Conservation (phyloP, 37 sponge, comb jelly and placozoan species). For the Geodia barretti region DNA sequence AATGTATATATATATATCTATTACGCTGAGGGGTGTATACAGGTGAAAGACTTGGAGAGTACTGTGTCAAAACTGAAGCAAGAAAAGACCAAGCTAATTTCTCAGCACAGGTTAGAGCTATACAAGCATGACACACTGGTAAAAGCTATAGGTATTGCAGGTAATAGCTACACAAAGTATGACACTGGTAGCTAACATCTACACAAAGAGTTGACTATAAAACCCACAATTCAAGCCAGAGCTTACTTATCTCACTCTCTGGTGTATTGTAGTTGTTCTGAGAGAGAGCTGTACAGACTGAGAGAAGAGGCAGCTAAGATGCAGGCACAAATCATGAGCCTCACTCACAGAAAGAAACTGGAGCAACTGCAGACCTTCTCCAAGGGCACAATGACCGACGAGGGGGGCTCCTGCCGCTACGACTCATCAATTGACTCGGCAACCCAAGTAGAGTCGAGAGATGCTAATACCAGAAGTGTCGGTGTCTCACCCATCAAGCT, state of each 20-base stretch:
- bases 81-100: neutral
- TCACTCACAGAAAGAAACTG: slow-evolving; percentile 1
- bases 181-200: too few relatives aligned
- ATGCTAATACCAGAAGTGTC: neutral
- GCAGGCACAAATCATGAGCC: neutral
- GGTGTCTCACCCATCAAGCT: neutral
- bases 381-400: slow-evolving; percentile 25
- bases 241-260: too few relatives aligned
- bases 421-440: neutral
- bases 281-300: neutral
- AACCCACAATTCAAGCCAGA: too few relatives aligned
- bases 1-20: too few relatives aligned
- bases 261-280: neutral
- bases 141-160: too few relatives aligned
- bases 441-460: neutral
- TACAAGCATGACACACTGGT: too few relatives aligned
- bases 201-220: too few relatives aligned
- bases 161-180: too few relatives aligned
- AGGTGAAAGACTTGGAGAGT: slow-evolving; percentile 4
- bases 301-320: slow-evolving; percentile 3
- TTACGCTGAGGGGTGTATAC: too few relatives aligned
- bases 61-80: neutral
- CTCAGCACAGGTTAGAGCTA: slow-evolving; percentile 29
- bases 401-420: neutral
- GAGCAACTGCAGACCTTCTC: neutral